phyloP scores from a whole-genome alignment of 2,113 vertebrate species.

The Mystacornis crossleyi region DNA sequence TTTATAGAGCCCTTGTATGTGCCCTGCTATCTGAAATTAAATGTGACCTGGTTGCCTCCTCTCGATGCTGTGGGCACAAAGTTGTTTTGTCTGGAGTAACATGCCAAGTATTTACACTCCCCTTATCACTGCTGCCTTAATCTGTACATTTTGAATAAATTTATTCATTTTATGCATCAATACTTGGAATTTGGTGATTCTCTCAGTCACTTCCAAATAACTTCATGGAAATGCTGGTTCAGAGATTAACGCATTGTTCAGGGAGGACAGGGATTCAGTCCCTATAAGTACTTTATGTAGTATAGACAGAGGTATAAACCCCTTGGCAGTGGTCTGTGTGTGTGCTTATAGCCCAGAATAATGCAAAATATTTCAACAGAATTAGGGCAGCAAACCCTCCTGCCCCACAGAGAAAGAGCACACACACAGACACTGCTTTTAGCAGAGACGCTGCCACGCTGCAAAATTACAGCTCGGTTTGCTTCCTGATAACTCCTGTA shows the following conservation, averaged over 20 bases:
- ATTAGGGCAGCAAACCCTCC: background rate
- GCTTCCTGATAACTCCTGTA: background rate
- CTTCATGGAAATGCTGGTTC: background rate
- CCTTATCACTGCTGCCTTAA: background rate
- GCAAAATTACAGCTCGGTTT: background rate
- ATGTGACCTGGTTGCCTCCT: background rate
- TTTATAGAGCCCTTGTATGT: background rate
- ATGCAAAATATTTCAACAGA: background rate
- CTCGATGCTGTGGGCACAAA: background rate
- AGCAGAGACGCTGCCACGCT: background rate
- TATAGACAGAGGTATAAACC: background rate
- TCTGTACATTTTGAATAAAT: background rate
- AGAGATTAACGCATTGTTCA: background rate
- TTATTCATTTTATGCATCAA: background rate
- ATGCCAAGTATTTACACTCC: rapidly evolving
- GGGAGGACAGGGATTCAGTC: background rate
- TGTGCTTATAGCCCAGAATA: background rate
- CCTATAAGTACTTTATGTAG: rapidly evolving
- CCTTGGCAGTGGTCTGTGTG: background rate
- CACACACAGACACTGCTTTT: background rate
- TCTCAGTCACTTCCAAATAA: background rate
- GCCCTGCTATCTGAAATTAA: background rate
- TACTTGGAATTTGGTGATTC: background rate
- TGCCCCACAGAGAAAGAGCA: background rate
- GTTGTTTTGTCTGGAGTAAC: background rate